phyloP scores from a whole-genome alignment of 2,888 invertebrate species.

The Protonemura montana region DNA sequence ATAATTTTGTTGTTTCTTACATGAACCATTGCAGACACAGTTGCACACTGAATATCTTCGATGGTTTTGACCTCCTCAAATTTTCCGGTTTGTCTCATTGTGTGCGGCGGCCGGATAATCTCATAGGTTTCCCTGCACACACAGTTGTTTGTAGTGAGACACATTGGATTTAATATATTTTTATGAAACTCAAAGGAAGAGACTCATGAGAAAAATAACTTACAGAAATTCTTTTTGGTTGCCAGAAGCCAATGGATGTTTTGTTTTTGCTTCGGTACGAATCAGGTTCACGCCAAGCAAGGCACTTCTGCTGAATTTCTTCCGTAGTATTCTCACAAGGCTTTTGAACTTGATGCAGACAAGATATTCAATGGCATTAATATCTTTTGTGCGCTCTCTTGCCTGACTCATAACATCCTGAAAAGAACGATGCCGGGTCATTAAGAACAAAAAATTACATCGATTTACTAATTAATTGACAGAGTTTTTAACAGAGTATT shows the following conservation, averaged over 20 bases:
- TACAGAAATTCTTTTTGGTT: constrained; percentile 14
- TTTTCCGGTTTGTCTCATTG: constrained; percentile 54
- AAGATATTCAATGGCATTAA: neutral
- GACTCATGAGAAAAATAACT: neutral
- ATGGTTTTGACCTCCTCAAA: constrained; percentile 58
- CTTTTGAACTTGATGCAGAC: neutral
- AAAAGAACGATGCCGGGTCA: neutral
- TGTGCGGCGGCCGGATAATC: constrained; percentile 56
- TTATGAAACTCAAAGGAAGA: too few relatives aligned
- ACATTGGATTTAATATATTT: too few relatives aligned
- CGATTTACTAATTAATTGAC: too few relatives aligned
- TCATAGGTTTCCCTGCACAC: constrained; percentile 52
- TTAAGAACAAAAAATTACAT: too few relatives aligned
- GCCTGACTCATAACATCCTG: neutral
- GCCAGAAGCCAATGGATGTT: neutral
- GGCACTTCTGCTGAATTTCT: constrained; percentile 46
- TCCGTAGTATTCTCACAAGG: constrained; percentile 1
- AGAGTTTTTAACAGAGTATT: neutral
- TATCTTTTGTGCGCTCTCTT: neutral
- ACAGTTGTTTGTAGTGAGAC: too few relatives aligned
- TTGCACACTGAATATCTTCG: constrained; percentile 64
- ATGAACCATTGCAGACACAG: constrained; percentile 65
- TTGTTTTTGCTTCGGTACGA: neutral
- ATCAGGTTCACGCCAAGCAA: neutral
- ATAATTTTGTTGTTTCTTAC: constrained; percentile 51